Evolutionary conservation across 2,888 invertebrate species (phyloP), one percentile per base, ranked within the genome.

Genomic region (Heteromyza rotundicornis): DNA sequence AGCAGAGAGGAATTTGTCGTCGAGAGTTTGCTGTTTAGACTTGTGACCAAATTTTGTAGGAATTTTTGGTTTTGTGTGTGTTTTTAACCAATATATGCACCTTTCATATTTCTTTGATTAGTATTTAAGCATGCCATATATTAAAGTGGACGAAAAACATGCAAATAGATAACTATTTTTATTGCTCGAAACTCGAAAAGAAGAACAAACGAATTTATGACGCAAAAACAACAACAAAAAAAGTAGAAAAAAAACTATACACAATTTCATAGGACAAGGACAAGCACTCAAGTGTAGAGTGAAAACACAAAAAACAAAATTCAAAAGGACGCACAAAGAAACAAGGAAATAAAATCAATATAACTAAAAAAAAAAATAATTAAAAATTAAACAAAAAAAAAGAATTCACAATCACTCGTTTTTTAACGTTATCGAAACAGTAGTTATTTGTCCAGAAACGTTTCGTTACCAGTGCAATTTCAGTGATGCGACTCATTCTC

Each of bases 401-500:
- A 64, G 64, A 70, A 64, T 69, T 68, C 70, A 74, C 67, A 72
- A 71, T 77, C 78, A 78, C 76, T 76, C 77, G 74, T 79, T 71
- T 76, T 69, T 70, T 73, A 71, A 77, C 64, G 62, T 64, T 72
- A 75, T 75, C 74, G 71, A 72, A 76, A 78, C 74, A 76, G 70
- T 71, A 61, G 65, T 53, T 68, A 70, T 81, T 77, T 76, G 77
- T 75, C 80, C 81, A 79, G 75, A 78, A 80, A 80, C 76, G 74
- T 74, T 79, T 82, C 79, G 82, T 91, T 92, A 93, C 93, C 92
- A 91, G 87, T 82, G 91, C 88, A 84, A 92, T 86, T 85, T 91
- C 89, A 80, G 91, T 89, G 86, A 92, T 92, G 85, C 91, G 87
- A 85, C 92, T 92, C 87, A 92, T 91, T 86, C 89, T 88, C 82